phyloP scores from a whole-genome alignment of 2,888 invertebrate species.

The Drosophila kambysellisi region DNA sequence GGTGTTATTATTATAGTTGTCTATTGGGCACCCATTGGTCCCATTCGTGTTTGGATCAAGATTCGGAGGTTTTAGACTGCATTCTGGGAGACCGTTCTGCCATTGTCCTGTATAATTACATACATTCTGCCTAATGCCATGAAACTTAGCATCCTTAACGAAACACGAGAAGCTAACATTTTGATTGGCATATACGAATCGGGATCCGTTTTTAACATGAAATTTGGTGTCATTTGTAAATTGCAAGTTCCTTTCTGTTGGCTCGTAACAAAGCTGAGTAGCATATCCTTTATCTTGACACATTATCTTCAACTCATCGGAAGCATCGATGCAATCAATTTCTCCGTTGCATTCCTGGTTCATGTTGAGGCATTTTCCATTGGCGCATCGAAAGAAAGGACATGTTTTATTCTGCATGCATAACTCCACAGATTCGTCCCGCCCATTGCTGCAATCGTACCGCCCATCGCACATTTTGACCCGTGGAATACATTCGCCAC shows the following conservation, averaged over 20 bases:
- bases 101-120: conserved; percentile 21
- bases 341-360: background rate
- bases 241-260: background rate
- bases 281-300: accelerated
- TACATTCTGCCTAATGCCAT: background rate
- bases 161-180: conserved; percentile 14
- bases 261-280: conserved; percentile 23
- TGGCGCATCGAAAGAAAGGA: conserved; percentile 25
- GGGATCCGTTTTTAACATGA: accelerated
- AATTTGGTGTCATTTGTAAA: conserved; percentile 1
- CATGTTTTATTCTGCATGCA: background rate
- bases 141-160: accelerated
- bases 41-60: conserved; percentile 39
- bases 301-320: conserved; percentile 23
- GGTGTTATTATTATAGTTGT: conserved; percentile 11
- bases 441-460: conserved; percentile 38
- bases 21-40: conserved; percentile 25
- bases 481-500: background rate
- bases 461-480: conserved; percentile 1
- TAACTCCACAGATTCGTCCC: conserved; percentile 46
- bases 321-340: conserved; percentile 47
- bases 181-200: conserved; percentile 32
- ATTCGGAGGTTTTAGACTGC: background rate
- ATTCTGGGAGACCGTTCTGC: background rate
- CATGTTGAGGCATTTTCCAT: conserved; percentile 7